These are phyloP conservation scores for Sorex maritimensis DNA, from an alignment of 2,797 vertebrate genomes.

Conservation along the genomic window DNA sequence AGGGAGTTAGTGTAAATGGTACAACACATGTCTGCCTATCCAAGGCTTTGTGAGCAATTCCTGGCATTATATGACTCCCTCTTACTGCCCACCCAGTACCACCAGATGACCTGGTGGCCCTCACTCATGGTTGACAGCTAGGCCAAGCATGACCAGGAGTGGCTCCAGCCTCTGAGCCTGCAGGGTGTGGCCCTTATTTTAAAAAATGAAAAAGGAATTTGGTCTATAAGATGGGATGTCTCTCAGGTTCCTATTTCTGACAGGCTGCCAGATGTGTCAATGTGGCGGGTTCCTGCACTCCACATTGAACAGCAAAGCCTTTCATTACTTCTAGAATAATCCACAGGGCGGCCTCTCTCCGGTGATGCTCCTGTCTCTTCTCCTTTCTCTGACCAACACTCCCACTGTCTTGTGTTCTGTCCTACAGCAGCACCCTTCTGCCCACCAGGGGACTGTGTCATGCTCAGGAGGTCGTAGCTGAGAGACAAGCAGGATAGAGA, in stretches of 20 bases:
- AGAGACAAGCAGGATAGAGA: background rate
- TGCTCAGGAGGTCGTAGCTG: background rate
- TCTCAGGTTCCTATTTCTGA: constrained; percentile 15
- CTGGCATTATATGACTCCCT: too few relatives aligned
- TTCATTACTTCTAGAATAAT: background rate
- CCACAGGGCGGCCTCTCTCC: background rate
- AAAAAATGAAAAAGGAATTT: too few relatives aligned
- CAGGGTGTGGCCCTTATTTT: too few relatives aligned
- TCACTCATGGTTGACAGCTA: too few relatives aligned
- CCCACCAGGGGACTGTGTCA: background rate
- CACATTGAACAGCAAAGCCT: background rate
- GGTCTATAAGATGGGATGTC: too few relatives aligned
- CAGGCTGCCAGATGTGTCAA: background rate
- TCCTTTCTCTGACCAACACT: background rate
- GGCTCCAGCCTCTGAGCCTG: too few relatives aligned
- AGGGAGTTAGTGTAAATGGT: too few relatives aligned
- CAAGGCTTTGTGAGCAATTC: too few relatives aligned
- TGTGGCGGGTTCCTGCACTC: background rate
- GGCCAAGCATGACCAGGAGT: too few relatives aligned
- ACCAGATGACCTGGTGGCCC: too few relatives aligned
- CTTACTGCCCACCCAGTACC: too few relatives aligned
- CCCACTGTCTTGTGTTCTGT: background rate
- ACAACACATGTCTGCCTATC: too few relatives aligned
- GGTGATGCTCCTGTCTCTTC: background rate
- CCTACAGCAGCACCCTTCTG: background rate